A percentile compares a stretch with the other conserved stretches of the same genome.
Conservation (phyloP, 1,140 invertebrate genomes). For the Frieseomelitta varia region DNA sequence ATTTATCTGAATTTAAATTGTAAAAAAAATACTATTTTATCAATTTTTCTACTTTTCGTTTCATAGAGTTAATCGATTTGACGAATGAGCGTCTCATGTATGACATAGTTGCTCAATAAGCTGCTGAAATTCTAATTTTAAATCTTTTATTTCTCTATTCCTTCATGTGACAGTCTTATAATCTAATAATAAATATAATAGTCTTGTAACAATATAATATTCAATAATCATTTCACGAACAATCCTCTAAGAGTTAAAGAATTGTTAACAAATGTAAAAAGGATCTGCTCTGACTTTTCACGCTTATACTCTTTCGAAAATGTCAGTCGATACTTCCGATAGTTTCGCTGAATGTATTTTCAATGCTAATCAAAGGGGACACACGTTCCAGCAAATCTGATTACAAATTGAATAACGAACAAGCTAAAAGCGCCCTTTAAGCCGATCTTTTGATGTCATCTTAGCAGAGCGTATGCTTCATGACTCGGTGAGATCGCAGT, state of each 20-base stretch:
- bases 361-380: neutral
- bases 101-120: no score
- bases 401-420: slow-evolving; percentile 10
- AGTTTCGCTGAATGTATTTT: neutral
- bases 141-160: neutral
- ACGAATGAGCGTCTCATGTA: no score
- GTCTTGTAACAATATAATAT: no score
- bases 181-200: neutral
- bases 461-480: slow-evolving; percentile 8
- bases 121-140: neutral
- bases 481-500: slow-evolving; percentile 15
- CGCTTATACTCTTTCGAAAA: neutral
- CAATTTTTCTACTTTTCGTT: no score
- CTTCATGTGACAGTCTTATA: neutral
- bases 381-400: slow-evolving; percentile 10
- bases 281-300: neutral
- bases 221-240: no score
- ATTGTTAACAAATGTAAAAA: neutral
- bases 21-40: no score
- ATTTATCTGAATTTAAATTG: no score
- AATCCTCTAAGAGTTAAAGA: neutral
- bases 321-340: slow-evolving; percentile 1
- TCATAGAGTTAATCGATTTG: no score
- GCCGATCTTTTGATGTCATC: slow-evolving; percentile 34
- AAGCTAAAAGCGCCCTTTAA: neutral